Percentiles rank a stretch among this genome's conserved stretches.
These are phyloP conservation scores for Malurus melanocephalus DNA, from an alignment of 2,113 vertebrate genomes.

Conservation along the genomic window DNA sequence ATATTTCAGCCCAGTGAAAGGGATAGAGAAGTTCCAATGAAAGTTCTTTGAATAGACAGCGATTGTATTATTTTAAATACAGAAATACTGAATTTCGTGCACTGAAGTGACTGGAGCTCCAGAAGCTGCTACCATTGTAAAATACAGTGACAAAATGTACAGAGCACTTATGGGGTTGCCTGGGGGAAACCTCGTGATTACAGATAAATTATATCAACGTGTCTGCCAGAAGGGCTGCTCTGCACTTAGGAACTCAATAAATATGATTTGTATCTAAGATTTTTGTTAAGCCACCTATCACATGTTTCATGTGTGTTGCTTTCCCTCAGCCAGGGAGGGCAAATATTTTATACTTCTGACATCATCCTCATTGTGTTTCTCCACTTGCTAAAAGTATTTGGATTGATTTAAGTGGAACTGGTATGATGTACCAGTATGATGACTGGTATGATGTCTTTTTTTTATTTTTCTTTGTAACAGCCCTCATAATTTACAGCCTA, in stretches of 20 bases:
- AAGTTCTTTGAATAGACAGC: neutral
- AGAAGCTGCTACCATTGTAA: neutral
- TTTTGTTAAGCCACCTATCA: neutral
- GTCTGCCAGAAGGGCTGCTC: neutral
- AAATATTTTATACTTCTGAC: neutral
- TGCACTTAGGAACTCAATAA: neutral
- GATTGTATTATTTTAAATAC: neutral
- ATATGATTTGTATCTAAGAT: neutral
- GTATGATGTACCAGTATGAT: neutral
- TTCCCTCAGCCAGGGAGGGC: neutral
- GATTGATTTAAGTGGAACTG: neutral
- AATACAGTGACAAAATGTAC: neutral
- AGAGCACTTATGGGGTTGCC: neutral
- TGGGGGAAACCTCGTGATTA: neutral
- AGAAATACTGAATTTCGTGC: neutral
- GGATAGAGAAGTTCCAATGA: neutral
- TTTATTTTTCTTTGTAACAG: neutral
- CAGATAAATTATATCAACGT: neutral
- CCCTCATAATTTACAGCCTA: neutral
- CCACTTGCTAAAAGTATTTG: neutral
- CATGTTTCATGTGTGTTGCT: neutral
- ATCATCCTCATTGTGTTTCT: neutral
- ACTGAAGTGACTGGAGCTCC: neutral
- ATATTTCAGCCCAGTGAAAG: neutral
- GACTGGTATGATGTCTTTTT: no score